Evolutionary conservation across 1,140 invertebrate genomes (phyloP), one percentile per base, ranked within the genome.

Genomic region (Gryllus bimaculatus): DNA sequence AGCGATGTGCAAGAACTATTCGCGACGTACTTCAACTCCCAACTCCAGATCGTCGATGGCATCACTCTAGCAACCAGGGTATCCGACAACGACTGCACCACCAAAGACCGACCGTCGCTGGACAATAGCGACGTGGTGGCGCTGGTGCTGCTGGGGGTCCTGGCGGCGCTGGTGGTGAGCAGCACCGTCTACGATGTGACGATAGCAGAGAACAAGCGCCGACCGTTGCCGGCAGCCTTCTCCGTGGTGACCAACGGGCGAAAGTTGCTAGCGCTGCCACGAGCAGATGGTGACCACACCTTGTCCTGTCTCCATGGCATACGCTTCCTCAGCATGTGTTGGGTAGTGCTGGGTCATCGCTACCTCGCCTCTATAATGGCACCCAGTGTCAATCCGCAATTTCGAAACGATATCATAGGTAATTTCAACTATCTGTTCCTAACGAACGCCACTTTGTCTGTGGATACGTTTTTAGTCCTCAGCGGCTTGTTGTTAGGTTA

Each of bases 401-500:
- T 13, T 66, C 18, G 18, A 10, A 18, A 10, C 10, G 54, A 78
- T 20, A 73, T 73, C 15, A 48, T 78, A 39, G 0, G n/a, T 8
- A 54, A 78, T 10, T 6, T 18, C 5, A 12, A 47, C 7, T 54
- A 47, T 18, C 20, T 78, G 0, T 47, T 26, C 21, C 13, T 83
- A 47, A 73, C 81, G 0, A 83, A 83, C 74, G 48, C 78, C 18
- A 81, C 81, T 0, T 15, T 83, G 12, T 78, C 87, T 0, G 89
- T 90, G 0, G 89, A 90, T 80, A 89, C 89, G 7, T 90, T 90
- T 82, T 88, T 90, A 66, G 83, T 89, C 47, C 83, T 89, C 13
- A 91, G 90, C 83, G 92, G 91, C 75, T 83, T 91, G 5, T 83
- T 93, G 0, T 83, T 90, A 1, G 85, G 88, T 1, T 91, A 91